These are phyloP conservation scores for Samia ricini DNA, from an alignment of 1,140 invertebrate genomes.

Conservation along the genomic window DNA sequence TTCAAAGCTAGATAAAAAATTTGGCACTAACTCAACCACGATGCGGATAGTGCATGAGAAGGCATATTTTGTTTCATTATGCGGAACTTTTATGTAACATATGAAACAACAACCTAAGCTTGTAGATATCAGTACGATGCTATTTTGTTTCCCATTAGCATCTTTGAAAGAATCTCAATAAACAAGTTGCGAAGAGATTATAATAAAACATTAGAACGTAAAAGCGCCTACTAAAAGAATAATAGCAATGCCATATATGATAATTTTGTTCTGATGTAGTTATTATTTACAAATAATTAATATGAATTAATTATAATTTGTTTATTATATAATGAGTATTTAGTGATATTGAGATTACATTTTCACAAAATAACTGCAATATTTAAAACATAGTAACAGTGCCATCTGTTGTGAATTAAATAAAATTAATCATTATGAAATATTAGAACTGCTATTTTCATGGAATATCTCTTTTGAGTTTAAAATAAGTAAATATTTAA, in stretches of 20 bases:
- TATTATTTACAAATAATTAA: not conserved
- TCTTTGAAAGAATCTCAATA: no score
- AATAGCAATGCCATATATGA: not conserved
- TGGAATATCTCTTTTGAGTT: no score
- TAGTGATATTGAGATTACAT: no score
- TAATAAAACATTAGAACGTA: no score
- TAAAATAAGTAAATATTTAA: no score
- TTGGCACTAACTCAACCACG: not conserved
- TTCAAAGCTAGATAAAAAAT: not conserved
- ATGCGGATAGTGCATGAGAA: not conserved
- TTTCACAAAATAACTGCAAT: no score
- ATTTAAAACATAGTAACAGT: no score
- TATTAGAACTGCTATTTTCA: no score
- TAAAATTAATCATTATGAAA: no score
- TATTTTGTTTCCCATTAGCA: not conserved
- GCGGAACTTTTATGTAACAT: not conserved
- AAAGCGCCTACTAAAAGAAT: not conserved
- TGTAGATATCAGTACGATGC: not conserved
- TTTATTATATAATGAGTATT: not conserved
- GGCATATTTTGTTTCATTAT: not conserved
- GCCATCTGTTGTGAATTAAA: no score
- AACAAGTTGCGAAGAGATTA: no score
- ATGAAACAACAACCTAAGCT: not conserved
- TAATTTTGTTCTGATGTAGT: not conserved
- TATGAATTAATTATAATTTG: not conserved